A percentile compares a stretch with the other conserved stretches of the same genome.
Evolutionary conservation across 2,888 invertebrate species (phyloP).

Genomic region (Volucella inflata): DNA sequence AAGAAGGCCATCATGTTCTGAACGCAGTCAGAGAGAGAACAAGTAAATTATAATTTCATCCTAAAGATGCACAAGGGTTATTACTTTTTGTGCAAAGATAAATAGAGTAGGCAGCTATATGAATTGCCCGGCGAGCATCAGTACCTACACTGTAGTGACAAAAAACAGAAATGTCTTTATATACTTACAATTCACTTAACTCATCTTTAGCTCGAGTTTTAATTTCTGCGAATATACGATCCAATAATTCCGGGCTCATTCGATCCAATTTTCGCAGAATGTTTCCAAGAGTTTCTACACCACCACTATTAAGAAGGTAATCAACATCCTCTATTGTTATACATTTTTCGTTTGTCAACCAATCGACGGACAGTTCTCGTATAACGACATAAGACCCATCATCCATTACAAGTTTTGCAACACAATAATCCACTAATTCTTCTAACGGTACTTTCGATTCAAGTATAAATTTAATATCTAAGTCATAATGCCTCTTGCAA

Average conservation of each 20-base stretch:
- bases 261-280: not conserved
- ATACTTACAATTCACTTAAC: no score
- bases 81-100: no score
- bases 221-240: slow-evolving; percentile 25
- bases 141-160: no score
- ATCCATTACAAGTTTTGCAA: slow-evolving; percentile 51
- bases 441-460: not conserved
- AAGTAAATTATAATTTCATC: no score
- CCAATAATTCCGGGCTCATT: not conserved
- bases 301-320: slow-evolving; percentile 27
- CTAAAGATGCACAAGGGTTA: no score
- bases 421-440: slow-evolving; percentile 8
- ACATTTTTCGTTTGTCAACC: slow-evolving; percentile 6
- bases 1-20: no score
- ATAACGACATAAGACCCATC: slow-evolving; percentile 27
- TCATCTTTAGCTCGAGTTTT: not conserved
- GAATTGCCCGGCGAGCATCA: no score
- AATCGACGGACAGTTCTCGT: slow-evolving; percentile 45
- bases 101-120: no score
- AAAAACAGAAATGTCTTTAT: no score
- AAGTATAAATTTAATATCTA: slow-evolving; percentile 1
- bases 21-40: no score
- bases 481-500: slow-evolving; percentile 42
- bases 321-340: slow-evolving; percentile 8
- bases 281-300: slow-evolving; percentile 8